These are phyloP conservation scores for Leucopsar rothschildi DNA, from an alignment of 2,113 vertebrate species.

Conservation along the genomic window DNA sequence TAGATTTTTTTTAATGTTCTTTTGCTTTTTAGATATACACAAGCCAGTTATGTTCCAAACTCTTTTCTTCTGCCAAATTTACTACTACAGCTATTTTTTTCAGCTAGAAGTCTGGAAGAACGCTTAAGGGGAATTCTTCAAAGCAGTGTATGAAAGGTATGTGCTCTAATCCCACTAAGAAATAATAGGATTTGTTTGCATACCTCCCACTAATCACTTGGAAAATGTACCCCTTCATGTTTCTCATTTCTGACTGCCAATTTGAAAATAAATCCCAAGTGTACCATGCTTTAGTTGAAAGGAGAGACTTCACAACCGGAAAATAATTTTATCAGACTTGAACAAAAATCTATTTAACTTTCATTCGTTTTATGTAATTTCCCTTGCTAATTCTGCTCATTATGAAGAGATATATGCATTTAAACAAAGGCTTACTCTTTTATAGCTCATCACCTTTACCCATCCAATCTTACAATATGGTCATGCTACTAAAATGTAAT, in stretches of 20 bases:
- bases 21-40: not conserved
- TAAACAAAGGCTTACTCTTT: slow-evolving; percentile 48
- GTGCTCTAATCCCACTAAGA: slow-evolving; percentile 25
- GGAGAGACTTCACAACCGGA: not conserved
- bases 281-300: not conserved
- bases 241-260: slow-evolving; percentile 25
- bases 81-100: not conserved
- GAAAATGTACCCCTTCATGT: slow-evolving; percentile 8
- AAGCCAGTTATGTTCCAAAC: not conserved
- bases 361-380: slow-evolving; percentile 27
- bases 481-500: slow-evolving; percentile 16
- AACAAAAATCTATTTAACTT: slow-evolving; percentile 64
- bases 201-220: slow-evolving; percentile 21
- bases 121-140: slow-evolving; percentile 26
- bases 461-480: slow-evolving; percentile 24
- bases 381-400: slow-evolving; percentile 57
- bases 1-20: not conserved
- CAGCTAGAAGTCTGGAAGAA: not conserved
- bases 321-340: slow-evolving; percentile 60
- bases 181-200: slow-evolving; percentile 53
- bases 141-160: slow-evolving; percentile 11
- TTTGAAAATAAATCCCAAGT: slow-evolving; percentile 36
- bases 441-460: slow-evolving; percentile 53
- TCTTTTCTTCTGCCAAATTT: not conserved
- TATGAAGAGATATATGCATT: slow-evolving; percentile 37